Base-by-base conservation (phyloP, 2,888 invertebrate genomes). In the Drosophila heteroneura region DNA sequence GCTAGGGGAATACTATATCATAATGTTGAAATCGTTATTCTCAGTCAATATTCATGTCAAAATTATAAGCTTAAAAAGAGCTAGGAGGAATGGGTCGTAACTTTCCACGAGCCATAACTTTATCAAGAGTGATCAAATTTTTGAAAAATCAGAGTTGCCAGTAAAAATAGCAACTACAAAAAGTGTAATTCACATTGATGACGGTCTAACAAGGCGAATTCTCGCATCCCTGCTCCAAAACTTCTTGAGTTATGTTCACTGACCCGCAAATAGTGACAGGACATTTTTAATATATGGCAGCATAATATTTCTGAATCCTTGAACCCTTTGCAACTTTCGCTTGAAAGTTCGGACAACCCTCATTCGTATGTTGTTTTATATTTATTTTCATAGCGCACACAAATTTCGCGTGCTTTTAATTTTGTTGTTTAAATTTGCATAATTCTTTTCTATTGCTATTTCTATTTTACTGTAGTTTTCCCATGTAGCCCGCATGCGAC, bases 351-450 rank as follows among this genome's bases (percentile, higher is more conserved):
- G 30, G 53, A 22, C 73, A 53, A 49, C 66, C 61, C 79, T 51
- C 66, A 74, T 70, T 67, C 22, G 39, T 30, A 41, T 37, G 44
- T 35, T 26, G 22, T 30, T 28, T 57, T 19, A n/a, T 56, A 54
- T 71, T 58, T 66, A 63, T 60, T 69, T 72, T 61, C 66, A 60
- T 62, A 62, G 67, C 51, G 74, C 54, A 68, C 66, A 71, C 70
- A 76, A 63, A 68, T 70, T 70, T 79, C 65, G 82, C 82, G 76
- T 81, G 82, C 79, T 79, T 76, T 79, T 82, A 79, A 79, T 82
- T 79, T 82, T 76, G 73, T 79, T 81, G 79, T 64, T 79, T 51
- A 79, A 81, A 79, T 73, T 79, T 81, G 81, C 77, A 74, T 74
- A 49, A 66, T 65, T 70, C 63, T 19, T 35, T 65, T 44, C 66